Base-by-base conservation (phyloP, 2,888 invertebrate species). In the Bibio marci region DNA sequence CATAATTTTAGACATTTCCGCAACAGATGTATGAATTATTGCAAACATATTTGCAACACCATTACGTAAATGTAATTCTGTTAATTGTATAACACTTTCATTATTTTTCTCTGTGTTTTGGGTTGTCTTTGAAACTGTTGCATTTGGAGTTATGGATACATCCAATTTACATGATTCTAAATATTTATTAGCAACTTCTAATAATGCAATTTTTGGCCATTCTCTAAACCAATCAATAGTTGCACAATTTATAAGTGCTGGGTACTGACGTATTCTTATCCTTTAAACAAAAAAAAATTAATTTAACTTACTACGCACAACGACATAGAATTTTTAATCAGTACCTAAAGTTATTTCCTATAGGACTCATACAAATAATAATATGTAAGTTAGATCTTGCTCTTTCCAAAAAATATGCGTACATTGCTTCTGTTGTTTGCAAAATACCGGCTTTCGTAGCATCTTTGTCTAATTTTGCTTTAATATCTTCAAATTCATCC, bases 221-320 rank as follows among this genome's bases (percentile, higher is more conserved):
- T 82, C 79, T 52, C 76, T 70, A 63, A 88, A 86, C 87, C 87
- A 90, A 59, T 90, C 85, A 17, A 87, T 85, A 1, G 87, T 86
- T 1, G 86, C 83, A 46, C 80, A 77, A 63, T 86, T 88, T 32
- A 90, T 78, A 41, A 91, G 63, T 1, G 86, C 80, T 2, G 91
- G 90, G 62, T 86, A 91, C 58, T 86, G 86, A 10, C 88, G 73
- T 48, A 90, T 71, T 40, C 85, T 74, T 51, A 80, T 77, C 52
- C 28, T 28, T 8, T 26, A 8, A 26, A n/a, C 12, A 28, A 28
- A 28, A 13, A 5, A 28, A 28, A 85, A 76, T 49, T 13, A 42
- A 45, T 40, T 35, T 37, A 25, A 27, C 33, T 19, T 19, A 8
- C 12, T 17, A 11, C 14, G 32, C 18, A 37, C 27, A 39, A 11